Evolutionary conservation across 2,113 vertebrate genomes (phyloP).

Genomic region (Varanus komodoensis): DNA sequence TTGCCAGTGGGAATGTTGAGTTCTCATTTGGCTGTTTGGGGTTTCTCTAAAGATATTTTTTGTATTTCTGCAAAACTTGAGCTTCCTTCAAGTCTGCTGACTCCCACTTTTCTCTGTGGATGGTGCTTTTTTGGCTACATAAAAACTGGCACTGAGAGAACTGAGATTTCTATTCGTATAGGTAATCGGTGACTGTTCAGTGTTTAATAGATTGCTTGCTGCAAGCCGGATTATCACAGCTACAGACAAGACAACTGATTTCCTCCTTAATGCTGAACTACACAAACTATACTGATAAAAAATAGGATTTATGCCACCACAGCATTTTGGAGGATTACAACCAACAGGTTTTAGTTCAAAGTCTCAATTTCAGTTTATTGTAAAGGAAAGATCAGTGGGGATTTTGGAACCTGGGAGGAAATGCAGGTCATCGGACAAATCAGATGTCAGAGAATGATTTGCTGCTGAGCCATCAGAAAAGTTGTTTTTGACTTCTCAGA

Average conservation of each 20-base stretch:
- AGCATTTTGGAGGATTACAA: slow-evolving; percentile 9
- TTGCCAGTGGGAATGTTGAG: not conserved
- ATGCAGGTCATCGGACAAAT: slow-evolving; percentile 11
- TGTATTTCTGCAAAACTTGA: not conserved
- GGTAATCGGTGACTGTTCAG: not conserved
- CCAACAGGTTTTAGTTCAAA: slow-evolving; percentile 16
- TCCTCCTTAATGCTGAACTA: not conserved
- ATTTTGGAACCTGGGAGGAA: not conserved
- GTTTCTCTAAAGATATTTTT: not conserved
- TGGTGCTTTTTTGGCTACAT: not conserved
- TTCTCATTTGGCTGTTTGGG: not conserved
- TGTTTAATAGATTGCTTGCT: not conserved
- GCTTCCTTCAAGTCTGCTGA: not conserved
- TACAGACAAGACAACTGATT: slow-evolving; percentile 7
- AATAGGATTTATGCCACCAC: not conserved
- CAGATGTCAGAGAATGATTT: slow-evolving; percentile 8
- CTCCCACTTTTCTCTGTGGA: no score
- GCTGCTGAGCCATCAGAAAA: not conserved
- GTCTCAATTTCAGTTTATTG: not conserved
- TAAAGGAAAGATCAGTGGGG: not conserved
- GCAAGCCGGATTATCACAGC: not conserved
- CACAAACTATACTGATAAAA: not conserved
- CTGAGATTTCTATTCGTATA: no score
- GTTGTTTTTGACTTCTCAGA: not conserved
- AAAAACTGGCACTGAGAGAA: not conserved